phyloP scores from a whole-genome alignment of 1,140 invertebrate genomes.

The Planococcus citri region DNA sequence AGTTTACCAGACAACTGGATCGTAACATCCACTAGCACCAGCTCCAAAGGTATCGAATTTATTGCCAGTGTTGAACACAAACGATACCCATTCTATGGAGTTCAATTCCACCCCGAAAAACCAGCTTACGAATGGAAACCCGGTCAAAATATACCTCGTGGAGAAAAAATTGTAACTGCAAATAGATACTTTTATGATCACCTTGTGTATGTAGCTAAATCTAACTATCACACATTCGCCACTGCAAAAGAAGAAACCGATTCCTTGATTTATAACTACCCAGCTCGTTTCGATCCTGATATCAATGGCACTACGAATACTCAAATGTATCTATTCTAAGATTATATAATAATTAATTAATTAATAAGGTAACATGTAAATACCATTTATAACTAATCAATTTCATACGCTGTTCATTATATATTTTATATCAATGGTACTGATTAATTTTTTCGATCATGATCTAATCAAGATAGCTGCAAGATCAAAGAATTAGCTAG shows the following conservation, averaged over 20 bases:
- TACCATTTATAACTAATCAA: too few species aligned
- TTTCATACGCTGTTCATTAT: too few species aligned
- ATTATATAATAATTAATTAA: too few species aligned
- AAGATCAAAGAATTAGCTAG: too few species aligned
- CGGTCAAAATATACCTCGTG: slow-evolving; percentile 43
- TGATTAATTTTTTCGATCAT: too few species aligned
- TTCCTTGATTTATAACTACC: background rate
- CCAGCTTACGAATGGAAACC: slow-evolving; percentile 63
- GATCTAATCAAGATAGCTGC: too few species aligned
- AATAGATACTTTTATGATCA: slow-evolving; percentile 74
- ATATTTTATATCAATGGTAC: too few species aligned
- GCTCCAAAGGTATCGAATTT: slow-evolving; percentile 45
- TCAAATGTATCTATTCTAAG: too few species aligned
- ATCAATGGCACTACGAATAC: too few species aligned
- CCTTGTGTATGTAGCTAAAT: slow-evolving; percentile 21
- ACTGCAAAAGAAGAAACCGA: background rate
- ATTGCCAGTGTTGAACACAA: slow-evolving; percentile 51
- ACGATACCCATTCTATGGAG: slow-evolving; percentile 64
- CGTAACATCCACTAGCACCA: background rate
- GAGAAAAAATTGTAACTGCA: slow-evolving; percentile 42
- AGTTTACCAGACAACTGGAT: background rate
- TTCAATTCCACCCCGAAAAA: slow-evolving; percentile 89
- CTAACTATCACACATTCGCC: background rate
- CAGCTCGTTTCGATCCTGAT: too few species aligned
- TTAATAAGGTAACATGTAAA: too few species aligned